Base-by-base conservation (phyloP, 2,888 invertebrate genomes). In the Hyposoter dolosus region DNA sequence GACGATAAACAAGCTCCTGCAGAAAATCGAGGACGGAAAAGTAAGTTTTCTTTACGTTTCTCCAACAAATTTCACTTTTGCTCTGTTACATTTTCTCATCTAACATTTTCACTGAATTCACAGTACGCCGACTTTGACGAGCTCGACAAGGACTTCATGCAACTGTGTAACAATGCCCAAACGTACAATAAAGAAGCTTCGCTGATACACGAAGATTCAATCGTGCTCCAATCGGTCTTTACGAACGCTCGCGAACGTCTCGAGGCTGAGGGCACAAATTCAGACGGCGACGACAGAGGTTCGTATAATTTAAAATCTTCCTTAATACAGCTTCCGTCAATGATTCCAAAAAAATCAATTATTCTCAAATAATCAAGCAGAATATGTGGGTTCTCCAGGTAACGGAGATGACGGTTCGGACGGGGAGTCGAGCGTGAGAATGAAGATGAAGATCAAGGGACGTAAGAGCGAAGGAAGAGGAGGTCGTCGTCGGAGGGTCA, bases 161-260 rank as follows among this genome's bases (percentile, higher is more conserved):
- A 99, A 89, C 95, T 99, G 78, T 99, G 99, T 94, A 97, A 98
- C 89, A 99, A 99, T 94, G 99, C 99, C 5, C 99, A 99, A 94
- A 97, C 97, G 6, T 99, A 99, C 95, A 99, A 99, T 94, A 98
- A 99, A 92, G 99, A 99, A 94, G 97, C 97, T 9, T 99, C 99
- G 0, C 95, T 99, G 78, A 99, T 99, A 88, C 98, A 99, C 94
- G 98, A 98, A 93, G 99, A 99, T 94, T 99, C 99, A 0, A 98
- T 99, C 88, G 98, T 99, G 1, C 95, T 99, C 88, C 98, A 99
- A 91, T 97, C 97, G 84, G 97, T 97, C 0, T 98, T 98, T 90
- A 95, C 96, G 1, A 96, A 96, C 88, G 96, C 96, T 0, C 94
- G 96, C 68, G 95, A 96, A 83, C 95, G 96, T 69, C 93, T 96